Base-by-base conservation (phyloP, 2,888 invertebrate genomes). In the Drosophila nr. perissopoda region DNA sequence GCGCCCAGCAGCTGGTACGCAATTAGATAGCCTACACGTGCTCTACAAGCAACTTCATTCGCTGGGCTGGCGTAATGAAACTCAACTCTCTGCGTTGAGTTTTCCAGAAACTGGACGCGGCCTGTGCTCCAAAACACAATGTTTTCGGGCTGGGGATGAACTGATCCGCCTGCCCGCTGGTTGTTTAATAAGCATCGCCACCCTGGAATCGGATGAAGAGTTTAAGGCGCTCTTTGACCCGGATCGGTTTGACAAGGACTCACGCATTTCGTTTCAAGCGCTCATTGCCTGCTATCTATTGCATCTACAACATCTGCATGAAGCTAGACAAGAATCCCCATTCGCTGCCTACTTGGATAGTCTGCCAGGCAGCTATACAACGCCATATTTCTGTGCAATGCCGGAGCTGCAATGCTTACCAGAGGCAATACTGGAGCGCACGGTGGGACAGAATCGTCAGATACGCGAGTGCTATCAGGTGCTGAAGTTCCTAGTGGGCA, bases 101-200 rank as follows among this genome's bases (percentile, higher is more conserved):
- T 97, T 96, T 92, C 77, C 93, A 33, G 90, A 93, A 13, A 97
- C 97, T 7, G 97, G 97, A 11, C 94, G 97, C 65, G 98, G 98
- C 29, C 93, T 98, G 31, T 94, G 95, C 84, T 95, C 96, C 0
- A 95, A 94, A 83, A 48, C 38, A 5, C 62, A 49, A 79, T 92
- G 91, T 49, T 94, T 96, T 40, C 82, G 88, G 11, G 87, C 94
- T 31, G 95, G 95, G 58, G 95, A 96, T 82, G 93, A 94, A 77
- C 91, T 96, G 16, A 94, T 96, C 69, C 94, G 94, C 78, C 89
- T 96, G 67, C 96, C 96, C 3, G 90, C 94, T 33, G 93, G 94
- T 80, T 91, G 94, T 69, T 94, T 96, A 59, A 94, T 96, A 56
- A 95, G 94, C 76, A 93, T 95, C 31, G 94, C 94, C 57, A 95